Conservation (phyloP, 2,888 invertebrate genomes). For the Eupeodes latifasciatus region DNA sequence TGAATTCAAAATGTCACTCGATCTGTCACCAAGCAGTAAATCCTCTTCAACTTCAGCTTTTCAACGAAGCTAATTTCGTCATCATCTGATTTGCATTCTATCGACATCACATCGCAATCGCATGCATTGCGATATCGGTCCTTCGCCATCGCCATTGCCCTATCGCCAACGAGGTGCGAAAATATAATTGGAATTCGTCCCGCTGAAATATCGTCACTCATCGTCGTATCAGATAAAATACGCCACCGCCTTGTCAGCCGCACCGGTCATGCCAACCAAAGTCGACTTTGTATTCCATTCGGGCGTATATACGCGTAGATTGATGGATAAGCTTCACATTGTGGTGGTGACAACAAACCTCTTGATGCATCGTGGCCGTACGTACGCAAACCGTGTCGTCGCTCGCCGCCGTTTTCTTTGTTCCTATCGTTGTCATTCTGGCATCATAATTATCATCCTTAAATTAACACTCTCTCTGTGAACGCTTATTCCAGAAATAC, state of each 20-base stretch:
- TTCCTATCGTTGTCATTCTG: constrained; percentile 23
- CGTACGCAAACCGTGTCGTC: no score
- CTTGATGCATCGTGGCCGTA: constrained; percentile 5
- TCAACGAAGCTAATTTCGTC: constrained; percentile 12
- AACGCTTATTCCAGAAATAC: constrained; percentile 46
- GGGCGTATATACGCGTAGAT: constrained; percentile 38
- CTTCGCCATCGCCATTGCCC: background rate
- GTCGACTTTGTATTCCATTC: constrained; percentile 65
- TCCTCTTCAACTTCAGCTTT: constrained; percentile 55
- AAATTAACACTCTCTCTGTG: constrained; percentile 30
- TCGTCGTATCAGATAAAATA: constrained; percentile 55
- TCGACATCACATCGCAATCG: background rate
- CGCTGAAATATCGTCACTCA: constrained; percentile 29
- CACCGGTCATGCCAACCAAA: background rate
- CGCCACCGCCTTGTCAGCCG: background rate
- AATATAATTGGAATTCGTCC: constrained; percentile 68
- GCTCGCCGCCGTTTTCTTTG: constrained; percentile 28
- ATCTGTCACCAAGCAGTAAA: constrained; percentile 60
- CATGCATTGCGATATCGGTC: constrained; percentile 17
- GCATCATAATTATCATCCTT: constrained; percentile 59
- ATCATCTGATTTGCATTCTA: constrained; percentile 66
- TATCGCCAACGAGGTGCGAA: constrained; percentile 61
- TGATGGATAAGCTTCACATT: constrained; percentile 61
- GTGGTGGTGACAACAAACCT: constrained; percentile 40
- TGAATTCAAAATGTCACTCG: constrained; percentile 56